Percentiles rank a stretch among this genome's conserved stretches.
phyloP scores from a whole-genome alignment of 1,140 invertebrate genomes.

The Trichogramma pretiosum region DNA sequence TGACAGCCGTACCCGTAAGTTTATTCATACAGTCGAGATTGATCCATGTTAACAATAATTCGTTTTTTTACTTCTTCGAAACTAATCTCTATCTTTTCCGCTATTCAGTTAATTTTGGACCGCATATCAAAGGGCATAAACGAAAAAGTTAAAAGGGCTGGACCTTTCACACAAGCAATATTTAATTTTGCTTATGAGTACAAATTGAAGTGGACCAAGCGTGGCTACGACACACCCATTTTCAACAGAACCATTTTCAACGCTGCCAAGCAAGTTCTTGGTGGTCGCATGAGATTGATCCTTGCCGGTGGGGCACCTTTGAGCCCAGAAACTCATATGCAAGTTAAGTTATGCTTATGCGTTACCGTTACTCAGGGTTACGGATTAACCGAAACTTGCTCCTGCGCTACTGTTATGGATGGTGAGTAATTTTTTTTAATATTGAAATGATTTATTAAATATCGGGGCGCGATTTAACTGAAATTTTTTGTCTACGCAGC shows the following conservation, averaged over 20 bases:
- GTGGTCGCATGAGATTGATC: constrained; percentile 78
- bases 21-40: no score
- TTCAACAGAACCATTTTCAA: constrained; percentile 56
- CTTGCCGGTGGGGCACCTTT: constrained; percentile 90
- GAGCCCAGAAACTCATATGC: constrained; percentile 89
- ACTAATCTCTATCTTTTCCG: constrained; percentile 8
- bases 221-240: constrained; percentile 76
- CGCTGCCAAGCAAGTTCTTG: constrained; percentile 67
- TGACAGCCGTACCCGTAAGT: constrained; percentile 88
- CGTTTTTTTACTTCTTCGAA: no score
- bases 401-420: constrained; percentile 84
- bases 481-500: constrained; percentile 36
- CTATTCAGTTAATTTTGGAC: constrained; percentile 79
- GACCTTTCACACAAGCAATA: constrained; percentile 63
- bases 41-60: no score
- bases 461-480: no score
- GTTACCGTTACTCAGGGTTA: constrained; percentile 89
- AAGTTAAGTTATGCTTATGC: constrained; percentile 89
- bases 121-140: constrained; percentile 91
- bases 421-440: constrained; percentile 44
- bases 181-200: constrained; percentile 91
- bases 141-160: constrained; percentile 76
- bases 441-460: not conserved
- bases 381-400: constrained; percentile 94
- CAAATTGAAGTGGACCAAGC: constrained; percentile 74